phyloP scores from a whole-genome alignment of 2,113 vertebrate genomes.

The Aptenodytes patagonicus region DNA sequence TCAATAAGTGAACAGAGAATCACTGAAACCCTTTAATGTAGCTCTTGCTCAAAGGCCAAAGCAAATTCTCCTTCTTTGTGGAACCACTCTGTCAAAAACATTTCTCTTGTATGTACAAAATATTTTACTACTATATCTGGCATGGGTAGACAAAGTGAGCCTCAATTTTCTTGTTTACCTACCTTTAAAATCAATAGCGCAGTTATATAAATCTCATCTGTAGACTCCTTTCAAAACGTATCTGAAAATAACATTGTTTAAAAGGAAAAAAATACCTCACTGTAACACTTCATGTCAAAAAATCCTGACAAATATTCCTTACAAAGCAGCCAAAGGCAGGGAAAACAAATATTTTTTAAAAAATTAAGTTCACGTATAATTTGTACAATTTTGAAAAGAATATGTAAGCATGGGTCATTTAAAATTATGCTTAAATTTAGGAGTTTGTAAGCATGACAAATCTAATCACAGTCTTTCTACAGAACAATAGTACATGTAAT shows the following conservation, averaged over 20 bases:
- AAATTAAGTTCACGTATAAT: not conserved
- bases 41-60: not conserved
- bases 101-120: not conserved
- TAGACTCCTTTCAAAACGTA: not conserved
- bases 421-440: not conserved
- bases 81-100: not conserved
- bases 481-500: not conserved
- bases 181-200: conserved; percentile 22
- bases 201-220: conserved; percentile 3
- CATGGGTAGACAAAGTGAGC: not conserved
- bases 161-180: conserved; percentile 8
- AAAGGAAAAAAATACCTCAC: not conserved
- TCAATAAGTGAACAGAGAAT: not conserved
- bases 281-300: not conserved
- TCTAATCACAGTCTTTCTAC: not conserved
- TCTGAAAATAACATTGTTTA: conserved; percentile 16
- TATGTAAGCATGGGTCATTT: not conserved
- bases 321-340: not conserved
- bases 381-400: not conserved
- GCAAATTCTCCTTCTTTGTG: not conserved
- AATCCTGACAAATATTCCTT: not conserved
- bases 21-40: not conserved
- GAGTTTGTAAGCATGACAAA: not conserved
- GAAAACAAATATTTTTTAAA: not conserved
- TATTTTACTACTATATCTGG: not conserved